These are phyloP conservation scores for Arctopsyche grandis DNA, from an alignment of 1,140 invertebrate genomes.

Conservation along the genomic window DNA sequence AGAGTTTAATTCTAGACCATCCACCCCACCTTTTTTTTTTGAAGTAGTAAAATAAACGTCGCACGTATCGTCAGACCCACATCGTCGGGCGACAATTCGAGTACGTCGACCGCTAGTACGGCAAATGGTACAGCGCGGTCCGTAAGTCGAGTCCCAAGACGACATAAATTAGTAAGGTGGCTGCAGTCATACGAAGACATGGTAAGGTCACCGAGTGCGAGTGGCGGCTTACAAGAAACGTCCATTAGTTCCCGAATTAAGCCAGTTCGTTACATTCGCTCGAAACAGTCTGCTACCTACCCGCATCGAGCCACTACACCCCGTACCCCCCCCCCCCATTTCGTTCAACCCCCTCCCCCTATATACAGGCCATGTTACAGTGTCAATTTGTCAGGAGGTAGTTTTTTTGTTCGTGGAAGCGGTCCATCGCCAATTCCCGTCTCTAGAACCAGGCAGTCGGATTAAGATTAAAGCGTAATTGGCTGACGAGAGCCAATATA, in stretches of 20 bases:
- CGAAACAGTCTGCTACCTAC: background rate
- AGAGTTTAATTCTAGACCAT: no score
- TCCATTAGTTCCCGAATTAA: slow-evolving; percentile 53
- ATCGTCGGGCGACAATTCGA: no score
- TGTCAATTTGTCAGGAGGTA: slow-evolving; percentile 16
- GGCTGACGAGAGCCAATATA: background rate
- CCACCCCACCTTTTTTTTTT: no score
- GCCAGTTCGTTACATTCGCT: slow-evolving; percentile 38
- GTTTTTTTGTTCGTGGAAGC: background rate
- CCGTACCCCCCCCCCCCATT: background rate
- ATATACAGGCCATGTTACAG: slow-evolving; percentile 2
- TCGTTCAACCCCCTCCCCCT: background rate
- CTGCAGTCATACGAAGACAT: background rate
- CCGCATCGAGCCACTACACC: background rate
- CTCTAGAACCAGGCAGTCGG: background rate
- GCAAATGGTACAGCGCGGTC: no score
- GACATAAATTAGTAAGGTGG: background rate
- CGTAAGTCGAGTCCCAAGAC: background rate
- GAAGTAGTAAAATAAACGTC: no score
- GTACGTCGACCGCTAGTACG: no score
- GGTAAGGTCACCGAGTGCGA: slow-evolving; percentile 44
- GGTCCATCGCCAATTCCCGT: background rate
- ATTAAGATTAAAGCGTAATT: background rate
- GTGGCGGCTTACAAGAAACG: slow-evolving; percentile 52
- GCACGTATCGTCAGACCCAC: no score